Evolutionary conservation across 2,113 vertebrate species (phyloP).

Genomic region (Chloroceryle aenea): DNA sequence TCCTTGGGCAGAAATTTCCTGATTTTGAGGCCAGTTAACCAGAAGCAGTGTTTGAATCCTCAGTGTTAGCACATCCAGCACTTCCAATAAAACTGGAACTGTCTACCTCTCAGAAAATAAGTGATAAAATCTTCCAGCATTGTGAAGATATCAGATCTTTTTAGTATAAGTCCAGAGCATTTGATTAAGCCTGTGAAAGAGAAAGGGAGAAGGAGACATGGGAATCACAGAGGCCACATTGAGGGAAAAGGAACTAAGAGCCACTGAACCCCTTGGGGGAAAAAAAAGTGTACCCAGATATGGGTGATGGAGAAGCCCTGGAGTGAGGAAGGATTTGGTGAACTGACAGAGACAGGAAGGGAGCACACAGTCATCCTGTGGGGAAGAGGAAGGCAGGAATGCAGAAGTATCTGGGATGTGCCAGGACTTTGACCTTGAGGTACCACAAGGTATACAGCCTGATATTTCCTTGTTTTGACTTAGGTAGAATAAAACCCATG

Average conservation of each 20-base stretch:
- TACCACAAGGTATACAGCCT: neutral
- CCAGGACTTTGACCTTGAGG: neutral
- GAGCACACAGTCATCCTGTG: neutral
- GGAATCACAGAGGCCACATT: rapidly evolving
- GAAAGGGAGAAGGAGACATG: neutral
- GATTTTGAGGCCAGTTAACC: neutral
- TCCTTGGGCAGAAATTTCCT: neutral
- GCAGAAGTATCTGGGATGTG: neutral
- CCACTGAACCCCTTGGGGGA: neutral
- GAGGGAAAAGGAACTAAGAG: neutral
- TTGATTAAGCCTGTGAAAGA: neutral
- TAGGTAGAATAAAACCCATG: neutral
- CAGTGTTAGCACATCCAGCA: neutral
- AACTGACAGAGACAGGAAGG: neutral
- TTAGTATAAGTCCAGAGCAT: neutral
- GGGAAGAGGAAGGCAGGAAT: neutral
- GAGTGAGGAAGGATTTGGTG: neutral
- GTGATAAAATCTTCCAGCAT: neutral
- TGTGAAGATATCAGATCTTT: neutral
- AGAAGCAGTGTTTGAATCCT: neutral
- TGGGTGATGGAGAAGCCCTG: neutral
- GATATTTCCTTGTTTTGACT: neutral
- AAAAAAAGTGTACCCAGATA: neutral
- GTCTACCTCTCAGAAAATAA: neutral
- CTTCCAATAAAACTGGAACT: neutral